Base-by-base conservation (phyloP, 2,888 invertebrate genomes). In the Tachina fera region DNA sequence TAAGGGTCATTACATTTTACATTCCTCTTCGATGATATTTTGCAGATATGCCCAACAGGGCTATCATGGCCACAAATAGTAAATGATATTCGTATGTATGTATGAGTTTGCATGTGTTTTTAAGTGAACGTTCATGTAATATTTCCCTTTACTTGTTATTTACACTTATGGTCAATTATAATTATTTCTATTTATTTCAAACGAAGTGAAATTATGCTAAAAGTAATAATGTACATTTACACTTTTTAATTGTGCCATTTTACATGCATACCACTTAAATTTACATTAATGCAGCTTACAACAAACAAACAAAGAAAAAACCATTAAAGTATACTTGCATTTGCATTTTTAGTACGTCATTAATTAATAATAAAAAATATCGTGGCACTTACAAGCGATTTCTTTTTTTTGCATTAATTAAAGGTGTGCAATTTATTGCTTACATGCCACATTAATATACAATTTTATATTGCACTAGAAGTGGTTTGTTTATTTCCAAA, bases 171-270 rank as follows among this genome's bases (percentile, higher is more conserved):
- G 41, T 60, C n/a, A 70, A 56, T 61, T 49, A 31, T 61, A 68
- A 78, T 78, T 75, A 65, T 70, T 78, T 77, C 9, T 47, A 39
- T 65, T 53, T 65, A 56, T 67, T 60, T 39, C 14, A 61, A 41
- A 11, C 9, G 8, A 11, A 22, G 14, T 11, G 11, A 3, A 41
- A 61, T 51, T 31, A 10, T 61, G 53, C 53, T 78, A 70, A 70
- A 53, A 22, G 16, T 53, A 61, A 63, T 61, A 45, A 61, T 16
- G 58, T 19, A 4, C 41, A 45, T 68, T 68, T 39, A 41, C 3
- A 16, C 43, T 61, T 60, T 78, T 60, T 68, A 58, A 39, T 61
- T 43, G 22, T 19, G 41, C 51, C 51, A 68, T 78, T 78, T 70
- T 31, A 31, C 4, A 39, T 49, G n/a, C 61, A 45, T 63, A 39